Evolutionary conservation across 2,113 vertebrate species (phyloP), one percentile per base, ranked within the genome.

Genomic region (Cephalopterus ornatus): DNA sequence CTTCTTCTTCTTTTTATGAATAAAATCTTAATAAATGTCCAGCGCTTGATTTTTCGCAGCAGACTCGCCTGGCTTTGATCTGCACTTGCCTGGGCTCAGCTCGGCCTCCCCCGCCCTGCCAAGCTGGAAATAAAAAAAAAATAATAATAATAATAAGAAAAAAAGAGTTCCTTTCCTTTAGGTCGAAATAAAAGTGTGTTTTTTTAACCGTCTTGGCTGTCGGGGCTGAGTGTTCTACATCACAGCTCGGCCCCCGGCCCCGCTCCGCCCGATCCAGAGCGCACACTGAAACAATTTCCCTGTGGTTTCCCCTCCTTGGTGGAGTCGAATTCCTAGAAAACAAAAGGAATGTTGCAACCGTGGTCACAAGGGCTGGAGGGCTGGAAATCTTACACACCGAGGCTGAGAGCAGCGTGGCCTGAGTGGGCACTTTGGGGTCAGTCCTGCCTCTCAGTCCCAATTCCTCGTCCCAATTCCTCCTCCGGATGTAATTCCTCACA

Each of bases 281-380:
- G 81, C 97, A 97, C 88, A 94, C 96, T 96, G 97, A 97, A 98
- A 87, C 96, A 96, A 96, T 98, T 97, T 97, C 95, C 93, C 96
- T 97, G 97, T 95, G 97, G 97, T 97, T 97, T 97, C 49, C 49
- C 94, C 91, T 97, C 91, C 93, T 97, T 93, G 95, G 96, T 97
- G 95, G 97, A 98, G 97, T 95, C 88, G 33, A 97, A 97, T 97
- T 98, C 97, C 97, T 97, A 97, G 97, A 98, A 98, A 97, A 97
- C 97, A 97, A 97, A 97, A 96, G 96, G 96, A 96, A 96, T 95
- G 93, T 93, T 91, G 86, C 92, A 95, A 96, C 72, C 28, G 63
- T 56, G 94, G 63, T 62, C 88, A 32, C 76, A 61, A n/a, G n/a
- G 58, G 88, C 81, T 85, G 30, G 82, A 49, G 30, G 82, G 14